Evolutionary conservation across 2,888 invertebrate species (phyloP).

Genomic region (Parnassius apollo): DNA sequence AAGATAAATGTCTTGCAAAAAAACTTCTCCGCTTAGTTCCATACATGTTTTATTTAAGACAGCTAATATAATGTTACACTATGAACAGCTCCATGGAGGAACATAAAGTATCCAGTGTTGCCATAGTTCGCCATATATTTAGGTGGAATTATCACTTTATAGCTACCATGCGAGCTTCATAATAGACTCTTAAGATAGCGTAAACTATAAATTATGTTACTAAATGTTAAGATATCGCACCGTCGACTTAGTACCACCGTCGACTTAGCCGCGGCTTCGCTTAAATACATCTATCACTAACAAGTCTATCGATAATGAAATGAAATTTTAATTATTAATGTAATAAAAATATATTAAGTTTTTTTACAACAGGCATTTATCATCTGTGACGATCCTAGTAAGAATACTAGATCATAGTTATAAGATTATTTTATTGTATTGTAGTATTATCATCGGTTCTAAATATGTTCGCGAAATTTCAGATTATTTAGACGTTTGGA

Average conservation of each 20-base stretch:
- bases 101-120: constrained; percentile 40
- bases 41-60: constrained; percentile 37
- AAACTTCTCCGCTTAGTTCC: constrained; percentile 31
- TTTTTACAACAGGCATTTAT: no score
- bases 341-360: no score
- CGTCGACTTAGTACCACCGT: constrained; percentile 12
- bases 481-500: no score
- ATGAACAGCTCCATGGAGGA: constrained; percentile 36
- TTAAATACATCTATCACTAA: no score
- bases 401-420: no score
- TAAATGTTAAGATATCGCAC: constrained; percentile 21
- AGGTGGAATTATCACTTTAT: constrained; percentile 42
- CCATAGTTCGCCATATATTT: constrained; percentile 42
- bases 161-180: constrained; percentile 34
- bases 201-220: constrained; percentile 33
- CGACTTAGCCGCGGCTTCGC: no score
- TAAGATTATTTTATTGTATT: no score
- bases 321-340: no score
- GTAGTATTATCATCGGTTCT: no score
- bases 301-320: no score
- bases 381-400: no score
- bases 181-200: constrained; percentile 34
- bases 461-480: no score
- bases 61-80: constrained; percentile 37
- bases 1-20: constrained; percentile 38